Evolutionary conservation across 2,888 invertebrate species (phyloP).

Genomic region (Idaea dimidiata): DNA sequence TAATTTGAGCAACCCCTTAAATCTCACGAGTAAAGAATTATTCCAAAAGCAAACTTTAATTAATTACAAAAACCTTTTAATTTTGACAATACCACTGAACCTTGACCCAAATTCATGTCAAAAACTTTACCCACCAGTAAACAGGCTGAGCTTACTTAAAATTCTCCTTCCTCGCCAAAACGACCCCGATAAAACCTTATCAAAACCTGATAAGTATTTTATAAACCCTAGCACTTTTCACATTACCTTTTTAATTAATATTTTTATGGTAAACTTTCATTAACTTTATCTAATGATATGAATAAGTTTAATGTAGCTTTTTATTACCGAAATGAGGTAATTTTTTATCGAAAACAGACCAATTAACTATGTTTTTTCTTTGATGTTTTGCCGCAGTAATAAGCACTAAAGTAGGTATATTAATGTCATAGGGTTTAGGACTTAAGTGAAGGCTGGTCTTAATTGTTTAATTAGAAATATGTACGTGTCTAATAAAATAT

Average conservation of each 20-base stretch:
- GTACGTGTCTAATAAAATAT: too few species aligned
- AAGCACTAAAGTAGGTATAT: slow-evolving; percentile 1
- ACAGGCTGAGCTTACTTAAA: neutral
- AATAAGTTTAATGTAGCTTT: slow-evolving; percentile 43
- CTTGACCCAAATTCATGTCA: neutral
- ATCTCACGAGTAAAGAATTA: too few species aligned
- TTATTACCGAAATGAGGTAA: slow-evolving; percentile 40
- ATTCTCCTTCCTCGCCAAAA: slow-evolving; percentile 14
- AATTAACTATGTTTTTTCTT: slow-evolving; percentile 30
- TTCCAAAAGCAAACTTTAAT: too few species aligned
- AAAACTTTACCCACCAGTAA: neutral
- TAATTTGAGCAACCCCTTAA: too few species aligned
- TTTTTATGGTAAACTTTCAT: slow-evolving; percentile 55
- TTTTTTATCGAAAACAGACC: slow-evolving; percentile 37
- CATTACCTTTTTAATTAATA: slow-evolving; percentile 67
- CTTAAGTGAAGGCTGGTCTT: slow-evolving; percentile 20
- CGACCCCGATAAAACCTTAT: slow-evolving; percentile 19
- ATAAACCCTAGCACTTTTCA: slow-evolving; percentile 27
- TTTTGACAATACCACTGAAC: neutral
- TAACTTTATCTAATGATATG: slow-evolving; percentile 38
- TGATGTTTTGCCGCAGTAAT: slow-evolving; percentile 28
- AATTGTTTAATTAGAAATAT: neutral
- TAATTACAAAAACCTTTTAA: too few species aligned
- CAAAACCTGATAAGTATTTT: slow-evolving; percentile 32
- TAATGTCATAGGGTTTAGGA: slow-evolving; percentile 14